Base-by-base conservation (phyloP, 2,888 invertebrate genomes). In the Scaptomyza cyrtandrae region DNA sequence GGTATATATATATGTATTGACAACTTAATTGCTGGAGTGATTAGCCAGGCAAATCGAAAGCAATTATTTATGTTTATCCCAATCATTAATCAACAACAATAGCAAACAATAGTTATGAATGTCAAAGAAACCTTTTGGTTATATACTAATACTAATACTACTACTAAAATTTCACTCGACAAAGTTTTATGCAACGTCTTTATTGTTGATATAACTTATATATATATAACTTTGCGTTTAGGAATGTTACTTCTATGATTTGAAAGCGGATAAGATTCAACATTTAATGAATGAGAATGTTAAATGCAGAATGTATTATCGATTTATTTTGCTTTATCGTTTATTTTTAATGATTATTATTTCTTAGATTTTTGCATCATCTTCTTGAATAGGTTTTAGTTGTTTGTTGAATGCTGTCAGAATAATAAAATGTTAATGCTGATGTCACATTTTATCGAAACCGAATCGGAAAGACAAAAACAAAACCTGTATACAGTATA, bases 381-480 rank as follows among this genome's bases (percentile, higher is more conserved):
- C 35, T 35, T 13, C 13, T 35, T 35, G 2, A 35, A 35, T 35
- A 35, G 35, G 0, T 35, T 11, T 35, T 35, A 13, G 13, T 11
- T 35, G 13, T 35, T 24, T 24, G 24, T 24, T 24, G 24, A 24
- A 24, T 24, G 24, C 3, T 1, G 24, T 4, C 24, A 24, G 24
- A 24, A 24, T 4, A 33, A 9, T 33, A 33, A 6, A 33, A 24
- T 24, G 7, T 1, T 7, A 33, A 46, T 39, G 46, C 62, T 65
- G 65, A 65, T 65, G 65, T 65, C 65, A 65, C 53, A 48, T 35
- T 19, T 35, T 19, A 45, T 46, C 52, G 14, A 29, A 50, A 63
- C n/a, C 9, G 13, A 19, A 19, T 19, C 19, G 19, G 2, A 19
- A 19, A 19, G 2, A 19, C 1, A 19, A 10, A 14, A 11, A 7